These are phyloP conservation scores for Oryzias melastigma DNA, from an alignment of 2,113 vertebrate species.

Conservation along the genomic window DNA sequence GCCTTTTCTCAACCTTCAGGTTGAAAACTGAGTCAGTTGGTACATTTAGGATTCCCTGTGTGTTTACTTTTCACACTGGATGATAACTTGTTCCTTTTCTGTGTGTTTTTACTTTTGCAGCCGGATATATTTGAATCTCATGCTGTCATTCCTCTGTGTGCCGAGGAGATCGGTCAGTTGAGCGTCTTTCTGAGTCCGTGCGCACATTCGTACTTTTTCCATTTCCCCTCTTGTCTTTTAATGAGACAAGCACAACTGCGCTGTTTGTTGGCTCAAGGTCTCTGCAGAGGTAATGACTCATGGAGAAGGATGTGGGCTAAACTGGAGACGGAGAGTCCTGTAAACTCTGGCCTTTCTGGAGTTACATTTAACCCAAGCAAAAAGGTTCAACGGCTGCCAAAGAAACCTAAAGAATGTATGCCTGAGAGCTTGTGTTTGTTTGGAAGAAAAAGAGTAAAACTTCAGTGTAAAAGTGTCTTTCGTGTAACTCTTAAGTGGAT, in stretches of 20 bases:
- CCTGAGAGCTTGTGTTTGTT: background rate
- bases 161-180: conserved; percentile 6
- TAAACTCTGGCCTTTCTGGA: conserved; percentile 51
- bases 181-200: conserved; percentile 6
- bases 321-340: conserved; percentile 43
- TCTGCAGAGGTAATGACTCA: conserved; percentile 77
- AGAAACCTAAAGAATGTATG: conserved; percentile 26
- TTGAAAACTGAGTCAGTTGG: too few relatives aligned
- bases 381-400: conserved; percentile 25
- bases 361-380: conserved; percentile 45
- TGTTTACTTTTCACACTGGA: background rate
- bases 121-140: background rate
- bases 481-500: conserved; percentile 18
- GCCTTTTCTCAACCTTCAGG: too few relatives aligned
- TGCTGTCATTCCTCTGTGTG: conserved; percentile 14
- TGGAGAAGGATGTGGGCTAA: conserved; percentile 70
- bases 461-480: conserved; percentile 32
- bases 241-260: conserved; percentile 60
- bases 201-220: conserved; percentile 49
- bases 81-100: background rate
- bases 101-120: background rate
- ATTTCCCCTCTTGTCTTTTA: conserved; percentile 57
- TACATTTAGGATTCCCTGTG: background rate
- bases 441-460: background rate
- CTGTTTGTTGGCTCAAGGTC: conserved; percentile 77